These are phyloP conservation scores for Cataglyphis rosenhaueri DNA, from an alignment of 2,888 invertebrate species.

Conservation along the genomic window DNA sequence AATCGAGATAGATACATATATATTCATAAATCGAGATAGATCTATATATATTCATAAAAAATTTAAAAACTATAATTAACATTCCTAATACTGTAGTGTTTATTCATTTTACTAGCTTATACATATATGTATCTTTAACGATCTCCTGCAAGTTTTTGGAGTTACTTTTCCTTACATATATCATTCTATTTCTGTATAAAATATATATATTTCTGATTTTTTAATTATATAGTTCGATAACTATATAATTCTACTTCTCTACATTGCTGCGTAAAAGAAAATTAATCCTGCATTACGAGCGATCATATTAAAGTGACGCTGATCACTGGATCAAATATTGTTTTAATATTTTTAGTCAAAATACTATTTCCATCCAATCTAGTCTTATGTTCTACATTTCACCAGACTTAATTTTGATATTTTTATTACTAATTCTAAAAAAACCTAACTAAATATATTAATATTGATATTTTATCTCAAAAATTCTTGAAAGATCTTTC, in stretches of 20 bases:
- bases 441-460: neutral
- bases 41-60: neutral
- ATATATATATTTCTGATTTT: neutral
- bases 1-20: neutral
- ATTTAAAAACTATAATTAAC: neutral
- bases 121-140: conserved; percentile 8
- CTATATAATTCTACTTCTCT: neutral
- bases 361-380: neutral
- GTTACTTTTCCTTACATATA: neutral
- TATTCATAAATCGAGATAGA: too few species aligned
- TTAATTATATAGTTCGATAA: neutral
- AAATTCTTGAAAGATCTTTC: neutral
- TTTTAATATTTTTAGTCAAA: conserved; percentile 7
- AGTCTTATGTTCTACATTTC: neutral
- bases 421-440: neutral
- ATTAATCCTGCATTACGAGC: neutral
- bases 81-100: conserved; percentile 38
- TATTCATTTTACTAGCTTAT: conserved; percentile 23
- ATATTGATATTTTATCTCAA: neutral
- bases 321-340: neutral
- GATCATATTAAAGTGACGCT: neutral
- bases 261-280: neutral
- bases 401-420: neutral
- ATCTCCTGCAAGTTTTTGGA: neutral
- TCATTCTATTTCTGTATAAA: conserved; percentile 18